phyloP scores from a whole-genome alignment of 2,797 vertebrate species.

The Premnoplex brunnescens region DNA sequence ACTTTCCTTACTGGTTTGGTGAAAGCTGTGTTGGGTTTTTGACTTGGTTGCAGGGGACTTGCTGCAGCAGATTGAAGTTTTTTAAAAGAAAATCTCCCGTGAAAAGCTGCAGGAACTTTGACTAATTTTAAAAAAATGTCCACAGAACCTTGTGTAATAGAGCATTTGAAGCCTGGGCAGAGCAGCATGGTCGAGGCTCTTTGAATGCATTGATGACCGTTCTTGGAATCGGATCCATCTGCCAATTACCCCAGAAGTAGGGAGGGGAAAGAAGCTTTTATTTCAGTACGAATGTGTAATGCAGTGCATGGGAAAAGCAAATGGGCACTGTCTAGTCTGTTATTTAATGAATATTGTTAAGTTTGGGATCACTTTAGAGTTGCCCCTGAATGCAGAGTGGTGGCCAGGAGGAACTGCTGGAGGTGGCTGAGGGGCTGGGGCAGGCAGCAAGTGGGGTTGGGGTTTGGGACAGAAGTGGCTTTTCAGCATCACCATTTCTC shows the following conservation, averaged over 20 bases:
- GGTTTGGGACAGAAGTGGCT: not conserved
- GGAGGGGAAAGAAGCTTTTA: not conserved
- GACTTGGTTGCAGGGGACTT: not conserved
- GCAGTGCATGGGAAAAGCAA: slow-evolving; percentile 21
- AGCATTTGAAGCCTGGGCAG: slow-evolving; percentile 1
- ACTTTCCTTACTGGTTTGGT: not conserved
- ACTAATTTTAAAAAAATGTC: not conserved
- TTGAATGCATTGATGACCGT: slow-evolving; percentile 29
- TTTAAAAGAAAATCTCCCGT: not conserved
- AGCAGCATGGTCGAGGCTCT: not conserved
- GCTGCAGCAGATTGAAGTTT: not conserved
- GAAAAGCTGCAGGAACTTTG: not conserved
- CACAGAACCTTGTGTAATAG: not conserved
- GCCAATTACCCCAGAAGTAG: not conserved
- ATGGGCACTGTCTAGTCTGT: slow-evolving; percentile 28
- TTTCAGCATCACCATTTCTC: not conserved
- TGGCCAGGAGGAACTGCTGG: not conserved
- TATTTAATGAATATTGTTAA: slow-evolving; percentile 10
- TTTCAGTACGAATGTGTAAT: slow-evolving; percentile 29
- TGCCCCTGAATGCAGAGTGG: not conserved
- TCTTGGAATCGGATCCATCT: slow-evolving; percentile 52
- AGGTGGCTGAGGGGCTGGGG: not conserved
- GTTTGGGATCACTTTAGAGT: not conserved
- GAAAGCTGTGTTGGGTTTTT: not conserved
- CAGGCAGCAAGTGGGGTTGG: not conserved